These are phyloP conservation scores for Phainopepla nitens DNA, from an alignment of 2,113 vertebrate species.

Conservation along the genomic window DNA sequence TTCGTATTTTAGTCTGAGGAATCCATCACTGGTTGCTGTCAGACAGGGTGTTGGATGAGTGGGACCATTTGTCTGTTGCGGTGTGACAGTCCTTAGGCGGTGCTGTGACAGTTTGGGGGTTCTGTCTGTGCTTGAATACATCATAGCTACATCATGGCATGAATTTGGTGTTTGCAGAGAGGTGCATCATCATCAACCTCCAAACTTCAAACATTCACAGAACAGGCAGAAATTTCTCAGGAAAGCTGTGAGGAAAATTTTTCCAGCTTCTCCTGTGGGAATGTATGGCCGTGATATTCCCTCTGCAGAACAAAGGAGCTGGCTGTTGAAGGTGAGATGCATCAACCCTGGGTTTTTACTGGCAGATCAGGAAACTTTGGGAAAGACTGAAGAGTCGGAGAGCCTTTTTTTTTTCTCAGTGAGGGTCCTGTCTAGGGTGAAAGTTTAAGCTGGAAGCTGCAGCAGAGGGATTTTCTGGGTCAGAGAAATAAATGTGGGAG, in stretches of 20 bases:
- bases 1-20: background rate
- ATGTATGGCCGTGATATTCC: background rate
- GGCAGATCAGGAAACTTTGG: background rate
- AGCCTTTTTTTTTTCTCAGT: background rate
- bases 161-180: background rate
- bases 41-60: conserved; percentile 28
- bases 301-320: conserved; percentile 35
- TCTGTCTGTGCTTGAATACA: background rate
- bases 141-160: background rate
- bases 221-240: background rate
- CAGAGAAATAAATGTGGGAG: background rate
- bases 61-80: conserved; percentile 2
- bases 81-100: background rate
- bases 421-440: background rate
- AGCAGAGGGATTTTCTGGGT: background rate
- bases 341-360: background rate
- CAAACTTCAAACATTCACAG: background rate
- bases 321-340: background rate
- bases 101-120: background rate
- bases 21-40: conserved; percentile 44
- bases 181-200: background rate
- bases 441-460: background rate
- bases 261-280: background rate
- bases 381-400: background rate
- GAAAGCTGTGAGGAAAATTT: background rate